phyloP scores from a whole-genome alignment of 2,113 vertebrate genomes.

The Martes martes region DNA sequence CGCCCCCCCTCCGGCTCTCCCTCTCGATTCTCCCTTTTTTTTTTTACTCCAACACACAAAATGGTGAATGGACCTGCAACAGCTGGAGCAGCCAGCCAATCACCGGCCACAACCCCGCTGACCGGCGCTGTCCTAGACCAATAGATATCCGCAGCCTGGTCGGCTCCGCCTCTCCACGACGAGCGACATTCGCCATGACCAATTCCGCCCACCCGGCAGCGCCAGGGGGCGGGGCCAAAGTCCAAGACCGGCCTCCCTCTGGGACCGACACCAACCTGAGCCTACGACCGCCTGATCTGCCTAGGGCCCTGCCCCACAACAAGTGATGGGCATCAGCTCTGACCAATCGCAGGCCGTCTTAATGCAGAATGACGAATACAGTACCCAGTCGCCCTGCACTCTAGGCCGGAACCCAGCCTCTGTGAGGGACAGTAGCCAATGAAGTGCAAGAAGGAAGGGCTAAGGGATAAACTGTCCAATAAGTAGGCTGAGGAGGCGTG shows the following conservation, averaged over 20 bases:
- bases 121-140: constrained; percentile 84
- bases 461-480: constrained; percentile 79
- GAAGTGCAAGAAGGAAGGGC: constrained; percentile 82
- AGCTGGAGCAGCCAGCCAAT: constrained; percentile 91
- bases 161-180: constrained; percentile 52
- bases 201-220: constrained; percentile 74
- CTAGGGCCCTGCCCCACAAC: constrained; percentile 35
- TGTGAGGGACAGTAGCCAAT: constrained; percentile 90
- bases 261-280: constrained; percentile 79
- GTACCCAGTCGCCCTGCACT: constrained; percentile 84
- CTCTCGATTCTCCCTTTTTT: constrained; percentile 81
- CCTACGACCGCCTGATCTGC: constrained; percentile 69
- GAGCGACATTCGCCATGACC: constrained; percentile 70
- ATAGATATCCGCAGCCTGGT: constrained; percentile 64
- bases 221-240: constrained; percentile 63
- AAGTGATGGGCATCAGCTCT: background rate
- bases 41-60: constrained; percentile 97
- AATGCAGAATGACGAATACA: constrained; percentile 86
- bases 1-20: constrained; percentile 76
- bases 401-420: constrained; percentile 61
- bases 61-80: constrained; percentile 99
- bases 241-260: constrained; percentile 74
- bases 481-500: constrained; percentile 70
- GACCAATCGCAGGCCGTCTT: background rate
- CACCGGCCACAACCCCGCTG: constrained; percentile 81